Conservation (phyloP, 2,888 invertebrate genomes). For the Sicus ferrugineus region DNA sequence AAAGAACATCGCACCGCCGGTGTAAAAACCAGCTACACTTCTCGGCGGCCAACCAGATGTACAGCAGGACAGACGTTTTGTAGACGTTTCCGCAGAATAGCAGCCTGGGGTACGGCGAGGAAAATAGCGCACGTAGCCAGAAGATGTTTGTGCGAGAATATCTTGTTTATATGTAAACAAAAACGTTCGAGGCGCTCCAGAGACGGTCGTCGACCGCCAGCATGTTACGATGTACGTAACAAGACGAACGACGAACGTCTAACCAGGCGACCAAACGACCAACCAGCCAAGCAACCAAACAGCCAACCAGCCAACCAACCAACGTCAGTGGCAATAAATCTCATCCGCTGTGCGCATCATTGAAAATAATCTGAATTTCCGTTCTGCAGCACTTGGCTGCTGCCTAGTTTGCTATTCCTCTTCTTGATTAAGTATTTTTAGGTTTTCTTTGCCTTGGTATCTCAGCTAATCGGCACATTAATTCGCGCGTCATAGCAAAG, state of each 20-base stretch:
- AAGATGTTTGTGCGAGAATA: slow-evolving; percentile 19
- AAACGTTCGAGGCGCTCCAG: neutral
- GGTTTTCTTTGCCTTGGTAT: slow-evolving; percentile 37
- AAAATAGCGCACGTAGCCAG: slow-evolving; percentile 15
- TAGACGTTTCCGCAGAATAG: slow-evolving; percentile 20
- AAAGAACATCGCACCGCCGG: slow-evolving; percentile 13
- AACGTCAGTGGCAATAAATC: slow-evolving; percentile 30
- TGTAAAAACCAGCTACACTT: neutral
- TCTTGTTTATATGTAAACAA: slow-evolving; percentile 9
- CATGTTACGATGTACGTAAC: too few species aligned
- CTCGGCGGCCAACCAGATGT: slow-evolving; percentile 9
- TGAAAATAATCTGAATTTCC: slow-evolving; percentile 39
- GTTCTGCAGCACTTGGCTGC: slow-evolving; percentile 30
- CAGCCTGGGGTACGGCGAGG: neutral
- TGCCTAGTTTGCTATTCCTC: slow-evolving; percentile 3
- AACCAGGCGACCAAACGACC: neutral
- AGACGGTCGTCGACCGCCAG: slow-evolving; percentile 34
- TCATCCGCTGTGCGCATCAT: slow-evolving; percentile 38
- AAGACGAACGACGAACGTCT: slow-evolving; percentile 12
- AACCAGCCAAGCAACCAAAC: slow-evolving; percentile 8
- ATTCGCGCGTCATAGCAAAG: slow-evolving; percentile 52
- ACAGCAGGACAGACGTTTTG: neutral
- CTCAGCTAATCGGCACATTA: slow-evolving; percentile 56
- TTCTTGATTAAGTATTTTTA: slow-evolving; percentile 1
- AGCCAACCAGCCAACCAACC: neutral